phyloP scores from a whole-genome alignment of 2,888 invertebrate genomes.

The Aleiodes leptofemur region DNA sequence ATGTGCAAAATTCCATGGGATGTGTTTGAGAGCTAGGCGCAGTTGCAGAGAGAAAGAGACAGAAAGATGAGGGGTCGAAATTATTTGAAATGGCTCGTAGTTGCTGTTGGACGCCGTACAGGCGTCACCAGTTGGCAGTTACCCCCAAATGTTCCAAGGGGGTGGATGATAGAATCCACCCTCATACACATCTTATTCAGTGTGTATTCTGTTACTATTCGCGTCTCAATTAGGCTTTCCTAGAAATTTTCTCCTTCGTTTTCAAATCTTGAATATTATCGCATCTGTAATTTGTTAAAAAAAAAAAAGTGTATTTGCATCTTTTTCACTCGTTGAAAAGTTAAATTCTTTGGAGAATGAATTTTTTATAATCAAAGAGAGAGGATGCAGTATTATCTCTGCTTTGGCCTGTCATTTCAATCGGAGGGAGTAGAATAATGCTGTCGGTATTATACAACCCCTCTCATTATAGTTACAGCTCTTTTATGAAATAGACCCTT shows the following conservation, averaged over 20 bases:
- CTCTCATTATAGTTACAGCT: slow-evolving; percentile 19
- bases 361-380: neutral
- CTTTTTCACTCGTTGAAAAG: neutral
- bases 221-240: slow-evolving; percentile 4
- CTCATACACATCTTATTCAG: slow-evolving; percentile 43
- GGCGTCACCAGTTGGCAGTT: slow-evolving; percentile 63
- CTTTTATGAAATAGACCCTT: slow-evolving; percentile 8
- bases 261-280: neutral
- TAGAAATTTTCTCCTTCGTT: neutral
- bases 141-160: slow-evolving; percentile 66
- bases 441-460: slow-evolving; percentile 33
- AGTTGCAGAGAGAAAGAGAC: neutral
- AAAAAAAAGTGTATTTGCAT: neutral
- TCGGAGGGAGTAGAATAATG: slow-evolving; percentile 25
- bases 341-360: neutral
- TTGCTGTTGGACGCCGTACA: slow-evolving; percentile 61
- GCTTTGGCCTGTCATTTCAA: slow-evolving; percentile 3
- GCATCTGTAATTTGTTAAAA: too few species aligned
- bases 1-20: too few species aligned
- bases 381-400: neutral
- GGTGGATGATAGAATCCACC: slow-evolving; percentile 61
- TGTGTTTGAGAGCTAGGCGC: neutral
- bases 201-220: slow-evolving; percentile 8
- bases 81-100: slow-evolving; percentile 62
- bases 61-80: slow-evolving; percentile 48